phyloP scores from a whole-genome alignment of 2,888 invertebrate genomes.

The Agrotis puta region DNA sequence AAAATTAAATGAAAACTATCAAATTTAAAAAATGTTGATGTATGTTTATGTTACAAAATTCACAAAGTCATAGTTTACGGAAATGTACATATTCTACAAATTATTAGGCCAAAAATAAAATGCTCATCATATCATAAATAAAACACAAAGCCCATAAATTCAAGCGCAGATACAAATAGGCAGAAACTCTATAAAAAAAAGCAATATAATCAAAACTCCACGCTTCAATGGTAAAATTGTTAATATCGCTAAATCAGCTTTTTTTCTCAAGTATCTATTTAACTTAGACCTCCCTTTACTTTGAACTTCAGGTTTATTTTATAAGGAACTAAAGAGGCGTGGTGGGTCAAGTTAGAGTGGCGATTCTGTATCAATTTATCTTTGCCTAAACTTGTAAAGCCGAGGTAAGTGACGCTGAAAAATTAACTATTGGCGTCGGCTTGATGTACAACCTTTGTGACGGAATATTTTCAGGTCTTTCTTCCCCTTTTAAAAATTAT shows the following conservation, averaged over 20 bases:
- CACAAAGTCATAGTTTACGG: too few relatives aligned
- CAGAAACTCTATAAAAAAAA: constrained; percentile 51
- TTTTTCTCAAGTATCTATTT: constrained; percentile 61
- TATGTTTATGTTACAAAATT: too few relatives aligned
- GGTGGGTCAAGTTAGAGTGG: constrained; percentile 59
- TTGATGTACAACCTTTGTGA: constrained; percentile 56
- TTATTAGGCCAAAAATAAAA: not conserved
- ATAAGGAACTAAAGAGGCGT: constrained; percentile 45
- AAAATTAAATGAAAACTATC: too few relatives aligned
- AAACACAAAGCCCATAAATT: constrained; percentile 28
- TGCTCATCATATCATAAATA: constrained; percentile 16
- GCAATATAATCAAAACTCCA: constrained; percentile 68
- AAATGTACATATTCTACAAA: too few relatives aligned
- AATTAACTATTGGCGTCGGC: constrained; percentile 64
- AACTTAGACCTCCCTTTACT: constrained; percentile 55
- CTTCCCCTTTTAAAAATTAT: constrained; percentile 16
- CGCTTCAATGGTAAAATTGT: constrained; percentile 69
- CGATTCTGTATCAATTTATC: constrained; percentile 70
- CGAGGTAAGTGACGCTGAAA: constrained; percentile 71
- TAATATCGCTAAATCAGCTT: constrained; percentile 72
- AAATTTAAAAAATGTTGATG: too few relatives aligned
- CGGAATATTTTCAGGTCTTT: constrained; percentile 25
- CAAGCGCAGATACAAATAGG: constrained; percentile 38
- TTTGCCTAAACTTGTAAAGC: constrained; percentile 65
- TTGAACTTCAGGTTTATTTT: constrained; percentile 45